phyloP scores from a whole-genome alignment of 2,797 vertebrate genomes.

The Argentina silus region DNA sequence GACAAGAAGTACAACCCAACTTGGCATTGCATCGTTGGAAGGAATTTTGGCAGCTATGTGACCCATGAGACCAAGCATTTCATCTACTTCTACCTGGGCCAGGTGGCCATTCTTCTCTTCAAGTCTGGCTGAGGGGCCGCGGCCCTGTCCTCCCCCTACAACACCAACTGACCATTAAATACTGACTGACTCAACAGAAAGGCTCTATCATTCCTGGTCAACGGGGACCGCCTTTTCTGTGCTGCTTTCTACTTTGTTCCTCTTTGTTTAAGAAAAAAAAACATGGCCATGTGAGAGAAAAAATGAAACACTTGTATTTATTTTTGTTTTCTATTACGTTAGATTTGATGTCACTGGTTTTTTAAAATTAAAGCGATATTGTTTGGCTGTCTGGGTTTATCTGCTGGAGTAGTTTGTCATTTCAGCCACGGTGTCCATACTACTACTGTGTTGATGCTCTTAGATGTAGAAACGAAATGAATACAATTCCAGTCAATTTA shows the following conservation, averaged over 20 bases:
- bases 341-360: conserved; percentile 74
- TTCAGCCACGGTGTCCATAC: background rate
- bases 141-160: conserved; percentile 30
- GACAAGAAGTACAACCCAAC: conserved; percentile 99
- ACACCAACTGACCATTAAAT: conserved; percentile 67
- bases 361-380: conserved; percentile 75
- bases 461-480: no score
- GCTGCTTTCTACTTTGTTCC: conserved; percentile 81
- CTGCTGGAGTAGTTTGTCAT: conserved; percentile 32
- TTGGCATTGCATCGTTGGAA: conserved; percentile 98
- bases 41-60: conserved; percentile 97
- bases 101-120: conserved; percentile 97
- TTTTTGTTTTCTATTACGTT: conserved; percentile 84
- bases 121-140: conserved; percentile 87
- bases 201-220: conserved; percentile 85
- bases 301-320: conserved; percentile 89
- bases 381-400: conserved; percentile 64
- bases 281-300: conserved; percentile 74
- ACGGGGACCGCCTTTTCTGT: conserved; percentile 81
- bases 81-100: conserved; percentile 98
- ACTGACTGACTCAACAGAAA: conserved; percentile 84
- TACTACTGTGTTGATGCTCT: background rate
- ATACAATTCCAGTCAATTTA: no score
- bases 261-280: conserved; percentile 65
- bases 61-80: conserved; percentile 98